Evolutionary conservation across 2,888 invertebrate species (phyloP).

Genomic region (Lithophane socia): DNA sequence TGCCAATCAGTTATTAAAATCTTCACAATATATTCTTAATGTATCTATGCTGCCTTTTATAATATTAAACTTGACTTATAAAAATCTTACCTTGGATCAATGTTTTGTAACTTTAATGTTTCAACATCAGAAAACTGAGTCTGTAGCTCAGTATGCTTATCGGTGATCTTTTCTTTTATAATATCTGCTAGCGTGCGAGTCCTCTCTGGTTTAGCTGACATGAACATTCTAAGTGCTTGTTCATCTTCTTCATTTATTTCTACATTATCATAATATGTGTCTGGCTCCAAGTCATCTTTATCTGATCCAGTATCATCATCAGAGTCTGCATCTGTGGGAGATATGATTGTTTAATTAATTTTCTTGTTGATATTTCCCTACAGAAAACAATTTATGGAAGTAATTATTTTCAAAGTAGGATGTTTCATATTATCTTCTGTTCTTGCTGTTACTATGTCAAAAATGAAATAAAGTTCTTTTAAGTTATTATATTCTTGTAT

Average conservation of each 20-base stretch:
- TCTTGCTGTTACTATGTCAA: background rate
- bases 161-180: slow-evolving; percentile 97
- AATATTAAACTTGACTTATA: background rate
- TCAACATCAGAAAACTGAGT: slow-evolving; percentile 96
- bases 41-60: background rate
- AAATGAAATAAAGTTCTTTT: background rate
- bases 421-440: background rate
- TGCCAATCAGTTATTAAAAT: background rate
- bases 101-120: slow-evolving; percentile 93
- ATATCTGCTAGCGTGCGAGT: slow-evolving; percentile 96
- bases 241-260: slow-evolving; percentile 97
- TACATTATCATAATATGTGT: slow-evolving; percentile 93
- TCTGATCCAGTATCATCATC: slow-evolving; percentile 88
- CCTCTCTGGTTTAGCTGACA: slow-evolving; percentile 86
- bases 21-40: background rate
- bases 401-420: background rate
- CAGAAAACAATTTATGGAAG: background rate
- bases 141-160: slow-evolving; percentile 97
- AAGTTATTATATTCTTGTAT: too few species aligned
- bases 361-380: background rate
- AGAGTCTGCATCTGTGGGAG: slow-evolving; percentile 78
- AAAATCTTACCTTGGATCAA: slow-evolving; percentile 93
- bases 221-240: slow-evolving; percentile 95
- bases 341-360: background rate
- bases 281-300: slow-evolving; percentile 89